phyloP scores from a whole-genome alignment of 2,113 vertebrate genomes.

The Seriola aureovittata region DNA sequence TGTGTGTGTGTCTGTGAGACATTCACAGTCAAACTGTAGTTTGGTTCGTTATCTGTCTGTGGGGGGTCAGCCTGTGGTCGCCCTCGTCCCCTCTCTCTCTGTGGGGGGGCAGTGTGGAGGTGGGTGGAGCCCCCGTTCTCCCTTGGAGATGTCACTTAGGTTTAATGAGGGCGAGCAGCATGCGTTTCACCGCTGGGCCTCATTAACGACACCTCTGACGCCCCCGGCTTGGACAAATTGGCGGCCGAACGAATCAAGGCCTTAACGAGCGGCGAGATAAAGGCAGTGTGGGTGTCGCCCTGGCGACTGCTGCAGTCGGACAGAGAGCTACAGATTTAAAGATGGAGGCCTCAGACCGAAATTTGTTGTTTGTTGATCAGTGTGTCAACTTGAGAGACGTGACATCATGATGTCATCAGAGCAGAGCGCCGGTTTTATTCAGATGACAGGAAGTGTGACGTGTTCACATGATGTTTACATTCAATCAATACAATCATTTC shows the following conservation, averaged over 20 bases:
- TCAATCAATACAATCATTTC: no score
- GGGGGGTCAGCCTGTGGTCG: background rate
- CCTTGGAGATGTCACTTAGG: background rate
- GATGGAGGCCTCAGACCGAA: background rate
- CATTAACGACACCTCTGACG: slow-evolving; percentile 17
- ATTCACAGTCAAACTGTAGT: background rate
- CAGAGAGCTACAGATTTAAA: slow-evolving; percentile 14
- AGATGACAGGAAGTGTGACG: no score
- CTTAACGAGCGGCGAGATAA: slow-evolving; percentile 32
- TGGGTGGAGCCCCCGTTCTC: background rate
- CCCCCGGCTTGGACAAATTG: background rate
- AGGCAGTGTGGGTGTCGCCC: slow-evolving; percentile 46
- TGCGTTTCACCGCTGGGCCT: background rate
- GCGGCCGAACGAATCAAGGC: background rate
- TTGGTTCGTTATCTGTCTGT: slow-evolving; percentile 38
- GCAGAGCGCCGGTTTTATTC: no score
- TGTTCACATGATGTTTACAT: no score
- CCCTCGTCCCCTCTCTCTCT: background rate
- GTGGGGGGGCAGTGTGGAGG: slow-evolving; percentile 9
- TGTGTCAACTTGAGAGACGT: background rate
- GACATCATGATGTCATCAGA: no score
- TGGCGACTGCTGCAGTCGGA: slow-evolving; percentile 1
- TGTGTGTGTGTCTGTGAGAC: no score
- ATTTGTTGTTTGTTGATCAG: background rate
- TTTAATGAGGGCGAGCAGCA: slow-evolving; percentile 43